These are phyloP conservation scores for Noctua fimbriata DNA, from an alignment of 2,888 invertebrate genomes.

Conservation along the genomic window DNA sequence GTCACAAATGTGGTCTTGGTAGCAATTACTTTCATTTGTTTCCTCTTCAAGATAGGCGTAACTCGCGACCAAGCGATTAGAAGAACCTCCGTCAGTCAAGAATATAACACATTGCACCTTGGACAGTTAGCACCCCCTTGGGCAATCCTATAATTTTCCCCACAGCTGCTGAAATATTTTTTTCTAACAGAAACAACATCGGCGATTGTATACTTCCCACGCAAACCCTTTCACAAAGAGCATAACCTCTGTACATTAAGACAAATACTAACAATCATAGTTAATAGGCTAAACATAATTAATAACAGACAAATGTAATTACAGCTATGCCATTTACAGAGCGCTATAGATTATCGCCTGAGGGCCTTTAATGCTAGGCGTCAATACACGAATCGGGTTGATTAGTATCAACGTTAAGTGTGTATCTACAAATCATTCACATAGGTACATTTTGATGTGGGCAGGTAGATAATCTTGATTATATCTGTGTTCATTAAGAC, in stretches of 20 bases:
- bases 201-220: neutral
- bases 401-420: neutral
- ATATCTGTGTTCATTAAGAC: neutral
- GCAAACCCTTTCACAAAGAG: neutral
- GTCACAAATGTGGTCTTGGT: no score
- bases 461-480: neutral
- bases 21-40: neutral
- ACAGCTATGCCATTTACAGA: conserved; percentile 5
- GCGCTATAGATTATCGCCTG: conserved; percentile 23
- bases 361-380: neutral
- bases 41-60: neutral
- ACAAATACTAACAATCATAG: conserved; percentile 1
- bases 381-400: neutral
- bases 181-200: neutral
- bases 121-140: no score
- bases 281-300: conserved; percentile 19
- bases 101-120: no score
- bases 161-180: neutral
- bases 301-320: conserved; percentile 33
- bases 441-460: neutral
- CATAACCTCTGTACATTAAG: neutral
- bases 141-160: neutral
- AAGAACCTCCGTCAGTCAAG: no score
- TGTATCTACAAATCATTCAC: neutral
- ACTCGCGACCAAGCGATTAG: neutral